Percentiles rank a stretch among this genome's conserved stretches.
phyloP scores from a whole-genome alignment of 2,888 invertebrate genomes.

The Operophtera brumata region DNA sequence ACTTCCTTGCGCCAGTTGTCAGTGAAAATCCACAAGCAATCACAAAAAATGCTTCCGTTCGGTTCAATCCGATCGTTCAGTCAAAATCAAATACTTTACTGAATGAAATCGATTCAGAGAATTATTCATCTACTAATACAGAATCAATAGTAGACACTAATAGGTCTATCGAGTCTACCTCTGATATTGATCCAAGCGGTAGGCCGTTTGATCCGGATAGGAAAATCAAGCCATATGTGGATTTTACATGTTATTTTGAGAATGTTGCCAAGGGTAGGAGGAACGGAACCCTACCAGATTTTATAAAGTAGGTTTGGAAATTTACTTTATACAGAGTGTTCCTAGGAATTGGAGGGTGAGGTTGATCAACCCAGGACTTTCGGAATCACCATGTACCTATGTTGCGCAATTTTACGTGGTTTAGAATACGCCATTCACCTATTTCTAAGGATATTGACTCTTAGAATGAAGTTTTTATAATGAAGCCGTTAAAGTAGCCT shows the following conservation, averaged over 20 bases:
- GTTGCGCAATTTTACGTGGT: no score
- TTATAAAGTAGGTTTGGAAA: slow-evolving; percentile 63
- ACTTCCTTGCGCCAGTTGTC: slow-evolving; percentile 84
- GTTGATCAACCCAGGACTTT: no score
- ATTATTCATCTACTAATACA: slow-evolving; percentile 57
- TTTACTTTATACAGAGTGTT: not conserved
- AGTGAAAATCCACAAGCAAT: slow-evolving; percentile 44
- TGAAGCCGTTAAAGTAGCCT: no score
- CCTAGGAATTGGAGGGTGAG: no score
- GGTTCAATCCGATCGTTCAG: slow-evolving; percentile 83
- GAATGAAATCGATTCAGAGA: slow-evolving; percentile 70
- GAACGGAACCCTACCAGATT: slow-evolving; percentile 84
- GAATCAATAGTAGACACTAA: slow-evolving; percentile 67
- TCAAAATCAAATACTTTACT: slow-evolving; percentile 70
- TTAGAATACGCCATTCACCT: no score
- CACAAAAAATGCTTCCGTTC: slow-evolving; percentile 76
- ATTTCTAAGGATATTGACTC: no score
- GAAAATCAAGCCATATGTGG: slow-evolving; percentile 89
- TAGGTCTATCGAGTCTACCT: slow-evolving; percentile 65
- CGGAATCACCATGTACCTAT: no score
- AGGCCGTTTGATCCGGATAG: slow-evolving; percentile 82
- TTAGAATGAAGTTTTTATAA: no score
- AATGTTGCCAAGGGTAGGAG: slow-evolving; percentile 84
- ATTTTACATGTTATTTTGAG: slow-evolving; percentile 89
- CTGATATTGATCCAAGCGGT: slow-evolving; percentile 65